Conservation (phyloP, 53 echinoderm and acorn worm genomes). For the Patiria pectinifera region DNA sequence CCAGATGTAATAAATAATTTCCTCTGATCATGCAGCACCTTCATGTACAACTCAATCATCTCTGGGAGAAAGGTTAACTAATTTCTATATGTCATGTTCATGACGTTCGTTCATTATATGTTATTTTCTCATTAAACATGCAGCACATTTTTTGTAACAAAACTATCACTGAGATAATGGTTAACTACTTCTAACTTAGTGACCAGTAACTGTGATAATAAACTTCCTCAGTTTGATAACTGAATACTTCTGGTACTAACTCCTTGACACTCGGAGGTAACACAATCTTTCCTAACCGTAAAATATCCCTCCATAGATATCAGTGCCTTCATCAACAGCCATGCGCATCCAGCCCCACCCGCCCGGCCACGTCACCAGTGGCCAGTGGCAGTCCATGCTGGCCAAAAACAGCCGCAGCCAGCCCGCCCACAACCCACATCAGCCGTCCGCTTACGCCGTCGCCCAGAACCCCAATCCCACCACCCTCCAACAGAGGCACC, state of each 20-base stretch:
- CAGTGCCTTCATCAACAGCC: constrained; percentile 57
- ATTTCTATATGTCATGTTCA: background rate
- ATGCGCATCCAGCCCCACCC: constrained; percentile 58
- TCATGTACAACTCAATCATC: background rate
- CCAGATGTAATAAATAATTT: too few relatives aligned
- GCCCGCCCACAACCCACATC: constrained; percentile 25
- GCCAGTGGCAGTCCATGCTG: constrained; percentile 70
- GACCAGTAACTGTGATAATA: too few relatives aligned
- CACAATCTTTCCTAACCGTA: background rate
- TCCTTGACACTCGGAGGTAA: background rate
- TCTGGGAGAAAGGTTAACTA: constrained; percentile 3
- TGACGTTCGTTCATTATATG: background rate
- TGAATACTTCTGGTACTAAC: background rate
- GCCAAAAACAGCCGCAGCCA: constrained; percentile 62
- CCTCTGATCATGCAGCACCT: background rate
- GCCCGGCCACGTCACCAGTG: constrained; percentile 44
- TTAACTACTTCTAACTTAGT: too few relatives aligned
- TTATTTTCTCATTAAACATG: background rate
- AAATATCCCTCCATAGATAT: constrained; percentile 2
- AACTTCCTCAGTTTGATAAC: background rate
- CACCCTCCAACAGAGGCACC: constrained; percentile 71
- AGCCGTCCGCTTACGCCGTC: background rate
- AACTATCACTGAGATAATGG: too few relatives aligned
- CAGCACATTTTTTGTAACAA: background rate
- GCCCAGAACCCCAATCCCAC: constrained; percentile 42